A percentile compares a stretch with the other conserved stretches of the same genome.
Conservation (phyloP, 2,113 vertebrate species). For the Macaca nemestrina region DNA sequence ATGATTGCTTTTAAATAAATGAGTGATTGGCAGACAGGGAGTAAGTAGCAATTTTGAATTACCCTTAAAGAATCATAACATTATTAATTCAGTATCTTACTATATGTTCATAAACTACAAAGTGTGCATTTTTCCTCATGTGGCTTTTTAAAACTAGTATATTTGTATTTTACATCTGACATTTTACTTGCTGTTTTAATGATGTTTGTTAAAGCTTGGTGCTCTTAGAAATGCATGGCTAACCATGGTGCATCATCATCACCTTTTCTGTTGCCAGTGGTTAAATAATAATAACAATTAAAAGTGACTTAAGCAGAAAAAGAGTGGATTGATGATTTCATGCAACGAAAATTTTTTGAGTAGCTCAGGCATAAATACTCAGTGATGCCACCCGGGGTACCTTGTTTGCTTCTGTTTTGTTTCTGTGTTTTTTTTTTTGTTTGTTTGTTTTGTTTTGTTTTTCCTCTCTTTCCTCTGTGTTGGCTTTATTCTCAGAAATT, state of each 20-base stretch:
- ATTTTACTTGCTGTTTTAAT: not conserved
- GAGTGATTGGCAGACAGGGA: not conserved
- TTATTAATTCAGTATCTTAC: not conserved
- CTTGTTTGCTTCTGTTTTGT: not conserved
- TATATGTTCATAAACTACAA: not conserved
- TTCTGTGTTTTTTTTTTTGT: not conserved
- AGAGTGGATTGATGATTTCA: not conserved
- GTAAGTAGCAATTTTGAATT: not conserved
- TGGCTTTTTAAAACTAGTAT: not conserved
- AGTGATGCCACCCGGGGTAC: not conserved
- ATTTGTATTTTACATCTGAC: not conserved
- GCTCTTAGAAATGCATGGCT: not conserved
- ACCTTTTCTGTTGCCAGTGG: not conserved
- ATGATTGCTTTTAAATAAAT: not conserved
- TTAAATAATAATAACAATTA: not conserved
- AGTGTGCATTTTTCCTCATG: not conserved
- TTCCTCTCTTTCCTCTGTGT: not conserved
- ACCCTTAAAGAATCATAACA: not conserved
- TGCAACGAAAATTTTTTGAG: not conserved
- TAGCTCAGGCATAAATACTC: not conserved
- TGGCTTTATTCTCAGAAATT: not conserved
- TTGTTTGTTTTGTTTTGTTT: rapidly evolving
- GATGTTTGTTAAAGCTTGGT: not conserved
- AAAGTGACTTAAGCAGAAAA: not conserved
- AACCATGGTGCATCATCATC: not conserved